Base-by-base conservation (phyloP, 2,888 invertebrate species). In the Nomada flava region DNA sequence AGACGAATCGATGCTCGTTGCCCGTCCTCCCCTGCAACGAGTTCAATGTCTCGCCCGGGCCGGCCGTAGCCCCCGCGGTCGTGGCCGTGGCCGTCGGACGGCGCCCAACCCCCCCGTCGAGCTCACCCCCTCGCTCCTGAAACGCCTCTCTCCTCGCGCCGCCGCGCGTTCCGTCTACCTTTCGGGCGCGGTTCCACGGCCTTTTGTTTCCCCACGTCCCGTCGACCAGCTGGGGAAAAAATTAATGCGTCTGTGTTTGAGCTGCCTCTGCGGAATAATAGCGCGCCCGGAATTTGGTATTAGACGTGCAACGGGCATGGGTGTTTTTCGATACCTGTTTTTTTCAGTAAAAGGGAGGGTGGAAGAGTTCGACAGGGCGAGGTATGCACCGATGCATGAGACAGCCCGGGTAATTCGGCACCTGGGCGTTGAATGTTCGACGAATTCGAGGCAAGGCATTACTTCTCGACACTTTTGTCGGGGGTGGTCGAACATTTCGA, bases 11-110 rank as follows among this genome's bases (percentile, higher is more conserved):
- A 92, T 91, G 91, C 88, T 86, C 90, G 89, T 86, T 89, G 89
- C 89, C 89, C 89, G 84, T 86, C 87, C 89, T 85, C 90, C 90
- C 83, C 89, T 90, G 89, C 91, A 91, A 89, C 90, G 92, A 92
- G 92, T 92, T 92, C 92, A 92, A 92, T 92, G 92, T 92, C 92
- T 92, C 92, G 92, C 92, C 92, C 92, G 92, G 92, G 91, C 91
- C 84, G 88, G 86, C 89, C 84, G 82, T 84, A 83, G 85, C 86
- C 83, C 85, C 85, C 86, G 85, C 83, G 87, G 85, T 88, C 89
- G 84, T 91, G 91, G 91, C 91, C 91, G 88, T 91, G 91, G 91
- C 90, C 91, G 88, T 91, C 87, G 86, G 84, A 81, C 79, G 82
- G 81, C 85, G 74, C 77, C 82, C 85, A 64, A 86, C 72, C 69